Percentiles rank a stretch among this genome's conserved stretches.
These are phyloP conservation scores for Helicoverpa zea DNA, from an alignment of 1,140 invertebrate genomes.

Conservation along the genomic window DNA sequence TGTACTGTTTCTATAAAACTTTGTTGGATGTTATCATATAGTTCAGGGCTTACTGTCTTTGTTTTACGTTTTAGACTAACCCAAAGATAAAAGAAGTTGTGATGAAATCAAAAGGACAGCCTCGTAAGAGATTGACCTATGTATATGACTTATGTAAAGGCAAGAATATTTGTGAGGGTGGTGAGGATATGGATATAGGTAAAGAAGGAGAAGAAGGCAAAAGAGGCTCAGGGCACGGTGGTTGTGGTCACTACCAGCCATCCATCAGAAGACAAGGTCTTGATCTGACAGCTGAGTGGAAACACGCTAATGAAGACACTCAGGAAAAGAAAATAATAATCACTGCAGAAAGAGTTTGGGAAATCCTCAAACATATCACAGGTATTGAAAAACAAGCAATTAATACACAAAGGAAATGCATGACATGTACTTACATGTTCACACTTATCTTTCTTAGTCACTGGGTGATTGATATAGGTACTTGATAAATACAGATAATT, in stretches of 20 bases:
- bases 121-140: slow-evolving; percentile 96
- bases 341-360: slow-evolving; percentile 97
- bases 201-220: slow-evolving; percentile 91
- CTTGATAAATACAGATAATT: too few relatives aligned
- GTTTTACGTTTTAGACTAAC: slow-evolving; percentile 89
- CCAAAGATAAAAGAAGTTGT: slow-evolving; percentile 99
- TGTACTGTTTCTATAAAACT: background rate
- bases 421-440: background rate
- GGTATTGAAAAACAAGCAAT: slow-evolving; percentile 64
- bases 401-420: background rate
- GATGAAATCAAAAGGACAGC: slow-evolving; percentile 98
- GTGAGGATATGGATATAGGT: slow-evolving; percentile 98
- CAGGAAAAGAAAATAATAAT: slow-evolving; percentile 98
- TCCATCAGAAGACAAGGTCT: slow-evolving; percentile 95
- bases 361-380: slow-evolving; percentile 98
- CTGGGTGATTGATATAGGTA: too few relatives aligned
- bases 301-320: slow-evolving; percentile 98
- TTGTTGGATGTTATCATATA: background rate
- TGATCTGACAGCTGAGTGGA: slow-evolving; percentile 98
- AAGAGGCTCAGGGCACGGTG: slow-evolving; percentile 94
- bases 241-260: slow-evolving; percentile 99
- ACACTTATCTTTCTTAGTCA: background rate
- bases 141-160: slow-evolving; percentile 99
- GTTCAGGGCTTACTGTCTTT: background rate
- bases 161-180: slow-evolving; percentile 99